These are phyloP conservation scores for Centrocercus urophasianus DNA, from an alignment of 2,113 vertebrate genomes.

Conservation along the genomic window DNA sequence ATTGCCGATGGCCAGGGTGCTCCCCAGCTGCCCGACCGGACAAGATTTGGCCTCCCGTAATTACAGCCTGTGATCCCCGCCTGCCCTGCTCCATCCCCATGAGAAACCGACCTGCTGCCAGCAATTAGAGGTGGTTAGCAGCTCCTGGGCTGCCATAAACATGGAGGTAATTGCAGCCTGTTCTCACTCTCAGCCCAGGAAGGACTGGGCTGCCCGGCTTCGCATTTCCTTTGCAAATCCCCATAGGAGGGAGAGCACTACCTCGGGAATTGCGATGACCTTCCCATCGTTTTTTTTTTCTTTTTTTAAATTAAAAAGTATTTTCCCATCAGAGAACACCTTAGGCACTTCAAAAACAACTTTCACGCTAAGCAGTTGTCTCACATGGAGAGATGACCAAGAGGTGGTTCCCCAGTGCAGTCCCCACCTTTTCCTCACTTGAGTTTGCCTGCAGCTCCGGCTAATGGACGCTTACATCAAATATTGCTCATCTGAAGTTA, in stretches of 20 bases:
- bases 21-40: not conserved
- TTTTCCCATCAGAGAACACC: rapidly evolving
- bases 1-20: not conserved
- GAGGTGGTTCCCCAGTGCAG: rapidly evolving
- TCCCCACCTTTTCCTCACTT: not conserved
- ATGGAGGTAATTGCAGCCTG: not conserved
- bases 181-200: not conserved
- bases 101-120: constrained; percentile 1
- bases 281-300: not conserved
- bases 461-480: constrained; percentile 4
- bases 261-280: not conserved
- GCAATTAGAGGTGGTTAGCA: constrained; percentile 40
- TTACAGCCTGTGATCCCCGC: not conserved
- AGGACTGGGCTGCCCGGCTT: not conserved
- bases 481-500: constrained; percentile 28
- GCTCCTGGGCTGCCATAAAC: not conserved
- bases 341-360: not conserved
- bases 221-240: not conserved
- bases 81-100: not conserved
- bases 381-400: no score
- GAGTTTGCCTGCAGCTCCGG: not conserved
- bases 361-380: rapidly evolving
- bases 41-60: not conserved
- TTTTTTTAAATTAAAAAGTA: not conserved
- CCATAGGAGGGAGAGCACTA: not conserved